Evolutionary conservation across 2,888 invertebrate genomes (phyloP).

Genomic region (Chelonus formosanus): DNA sequence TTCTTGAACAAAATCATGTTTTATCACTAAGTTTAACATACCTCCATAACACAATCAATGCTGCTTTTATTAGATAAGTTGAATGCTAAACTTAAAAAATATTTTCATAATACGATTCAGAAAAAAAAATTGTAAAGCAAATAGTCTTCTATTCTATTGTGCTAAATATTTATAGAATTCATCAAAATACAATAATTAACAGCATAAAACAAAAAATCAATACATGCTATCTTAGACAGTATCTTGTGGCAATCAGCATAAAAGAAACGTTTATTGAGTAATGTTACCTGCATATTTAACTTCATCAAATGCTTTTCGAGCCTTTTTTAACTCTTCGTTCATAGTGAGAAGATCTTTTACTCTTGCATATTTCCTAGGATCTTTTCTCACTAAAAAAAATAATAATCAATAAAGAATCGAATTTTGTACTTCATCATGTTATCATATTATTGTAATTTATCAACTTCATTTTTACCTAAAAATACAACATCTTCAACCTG

Average conservation of each 20-base stretch:
- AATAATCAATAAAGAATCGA: neutral
- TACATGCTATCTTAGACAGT: too few species aligned
- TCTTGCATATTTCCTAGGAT: slow-evolving; percentile 94
- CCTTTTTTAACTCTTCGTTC: slow-evolving; percentile 99
- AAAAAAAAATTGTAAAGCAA: too few species aligned
- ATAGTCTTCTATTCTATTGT: too few species aligned
- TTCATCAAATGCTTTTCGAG: slow-evolving; percentile 99
- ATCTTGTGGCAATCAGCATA: slow-evolving; percentile 18
- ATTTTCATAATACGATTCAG: too few species aligned
- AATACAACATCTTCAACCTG: slow-evolving; percentile 98
- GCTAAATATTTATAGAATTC: slow-evolving; percentile 24
- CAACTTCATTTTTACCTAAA: slow-evolving; percentile 51
- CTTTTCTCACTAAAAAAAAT: slow-evolving; percentile 85
- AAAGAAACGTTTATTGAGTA: slow-evolving; percentile 51
- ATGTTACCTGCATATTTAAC: slow-evolving; percentile 91
- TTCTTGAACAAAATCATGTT: too few species aligned
- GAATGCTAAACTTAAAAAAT: too few species aligned
- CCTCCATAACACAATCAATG: too few species aligned
- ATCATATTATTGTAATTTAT: neutral
- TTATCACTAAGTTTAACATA: too few species aligned
- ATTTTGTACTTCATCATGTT: neutral
- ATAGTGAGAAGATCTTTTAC: slow-evolving; percentile 96
- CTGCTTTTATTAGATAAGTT: too few species aligned
- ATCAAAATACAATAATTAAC: too few species aligned
- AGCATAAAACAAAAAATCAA: too few species aligned